Base-by-base conservation (phyloP, 2,888 invertebrate genomes). In the Anarsia innoxiella region DNA sequence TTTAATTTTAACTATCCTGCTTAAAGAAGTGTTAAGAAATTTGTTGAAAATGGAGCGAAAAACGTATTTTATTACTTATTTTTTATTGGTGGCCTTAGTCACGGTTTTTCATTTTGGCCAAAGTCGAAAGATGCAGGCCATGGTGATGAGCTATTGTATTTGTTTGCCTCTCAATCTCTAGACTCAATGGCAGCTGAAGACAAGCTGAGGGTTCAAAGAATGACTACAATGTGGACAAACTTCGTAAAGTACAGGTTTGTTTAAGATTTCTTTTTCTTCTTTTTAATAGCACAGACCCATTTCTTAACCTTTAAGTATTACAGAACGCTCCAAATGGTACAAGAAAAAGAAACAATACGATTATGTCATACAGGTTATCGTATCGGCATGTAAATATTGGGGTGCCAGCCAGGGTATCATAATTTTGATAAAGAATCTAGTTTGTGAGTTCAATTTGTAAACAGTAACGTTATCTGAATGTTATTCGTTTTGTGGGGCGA, bases 161-260 rank as follows among this genome's bases (percentile, higher is more conserved):
- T 80, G 30, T 78, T 74, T 37, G 60, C 59, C 23, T 35, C 19
- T 0, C 30, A 3, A 13, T 32, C 23, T 14, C 32, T 23, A 1
- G 45, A 46, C 2, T 39, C 31, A 6, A 46, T 51, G 0, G 44
- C 48, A 1, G 13, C 37, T 2, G 42, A 53, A 29, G 79, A 79
- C 47, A 51, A 64, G 49, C 34, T 66, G 1, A 39, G 59, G 0
- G 57, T 71, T 15, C 62, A 76, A 32, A 57, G 59, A 11, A 62
- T 79, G n/a, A n/a, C n/a, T n/a, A n/a, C n/a, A n/a, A n/a, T 79
- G 58, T 79, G 78, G 78, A 62, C 78, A 0, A 79, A 79, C 41
- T 78, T 77, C 35, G 72, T 53, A 0, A 79, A 77, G 53, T 65
- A 59, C 29, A 55, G 71, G 79, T 77, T 16, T 19, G 3, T n/a